Base-by-base conservation (phyloP, 2,113 vertebrate genomes). In the Saguinus imperator region DNA sequence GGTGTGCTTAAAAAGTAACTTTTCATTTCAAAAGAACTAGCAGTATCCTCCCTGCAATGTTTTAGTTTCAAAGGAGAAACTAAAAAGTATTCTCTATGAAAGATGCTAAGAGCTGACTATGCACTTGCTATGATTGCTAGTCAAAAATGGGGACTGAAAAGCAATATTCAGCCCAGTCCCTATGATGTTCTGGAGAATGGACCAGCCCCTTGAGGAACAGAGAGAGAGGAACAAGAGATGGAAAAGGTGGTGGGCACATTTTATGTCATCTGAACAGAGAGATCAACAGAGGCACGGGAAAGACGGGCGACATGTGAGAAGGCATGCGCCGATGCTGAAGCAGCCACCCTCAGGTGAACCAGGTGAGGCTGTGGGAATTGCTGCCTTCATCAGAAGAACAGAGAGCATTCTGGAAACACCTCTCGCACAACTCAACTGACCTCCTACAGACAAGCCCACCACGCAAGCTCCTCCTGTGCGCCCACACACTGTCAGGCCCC, bases 101-200 rank as follows among this genome's bases (percentile, higher is more conserved):
- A 29, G 1, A 14, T 25, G 7, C 2, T 0, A 3, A 20, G 35
- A 6, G 13, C 14, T 50, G 17, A 16, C 40, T 55, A 16, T 40
- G 55, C 48, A 18, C 40, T 45, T 17, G 18, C 27, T 66, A 6
- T 0, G 1, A 48, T 32, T 37, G n/a, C 72, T 5, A 10, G 57
- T 6, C 32, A 27, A 20, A 9, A 20, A 14, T 17, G 25, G 32
- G 75, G 48, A 50, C 1, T 4, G 16, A 43, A 40, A n/a, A 61
- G 48, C 58, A 37, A 7, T 14, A 48, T 17, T 64, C 29, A 23
- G 70, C 12, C 50, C 14, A 81, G 43, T 20, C 29, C 43, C 4
- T 1, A 5, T 14, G 18, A 4, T 0, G 8, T n/a, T 10, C 52
- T 55, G 11, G 32, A 70, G 50, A 20, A 20, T 0, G 0, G 37